These are phyloP conservation scores for Cavia porcellus DNA, from an alignment of 2,113 vertebrate genomes.

Conservation along the genomic window DNA sequence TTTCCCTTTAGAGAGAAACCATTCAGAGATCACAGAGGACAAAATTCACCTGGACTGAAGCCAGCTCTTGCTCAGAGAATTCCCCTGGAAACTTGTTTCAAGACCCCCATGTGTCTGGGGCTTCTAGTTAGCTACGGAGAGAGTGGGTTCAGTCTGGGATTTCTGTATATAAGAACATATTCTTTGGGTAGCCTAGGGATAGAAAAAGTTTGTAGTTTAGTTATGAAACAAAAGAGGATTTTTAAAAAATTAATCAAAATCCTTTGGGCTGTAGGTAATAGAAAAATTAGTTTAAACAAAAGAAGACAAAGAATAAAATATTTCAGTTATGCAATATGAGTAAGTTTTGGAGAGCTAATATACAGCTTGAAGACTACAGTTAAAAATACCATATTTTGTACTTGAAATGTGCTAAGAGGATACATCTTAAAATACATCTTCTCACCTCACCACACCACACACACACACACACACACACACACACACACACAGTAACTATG, in stretches of 20 bases:
- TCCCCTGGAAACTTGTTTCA: conserved; percentile 3
- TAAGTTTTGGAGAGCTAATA: neutral
- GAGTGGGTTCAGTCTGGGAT: rapidly evolving
- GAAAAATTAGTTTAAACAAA: neutral
- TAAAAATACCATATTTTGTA: neutral
- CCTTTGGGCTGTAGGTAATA: neutral
- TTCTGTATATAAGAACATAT: neutral
- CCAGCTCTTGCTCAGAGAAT: neutral
- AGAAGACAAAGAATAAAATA: neutral
- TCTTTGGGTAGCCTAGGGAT: neutral
- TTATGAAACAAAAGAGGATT: neutral
- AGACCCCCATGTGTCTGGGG: neutral
- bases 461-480: too few relatives aligned
- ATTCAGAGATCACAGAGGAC: rapidly evolving
- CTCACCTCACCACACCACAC: too few relatives aligned
- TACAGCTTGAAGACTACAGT: neutral
- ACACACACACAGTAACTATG: neutral
- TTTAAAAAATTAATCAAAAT: neutral
- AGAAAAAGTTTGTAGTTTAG: neutral
- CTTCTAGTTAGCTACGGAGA: neutral
- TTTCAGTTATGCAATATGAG: neutral
- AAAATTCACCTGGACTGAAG: neutral
- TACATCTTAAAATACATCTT: neutral
- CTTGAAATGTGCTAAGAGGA: neutral
- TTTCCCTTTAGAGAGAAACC: neutral